Base-by-base conservation (phyloP, 2,888 invertebrate species). In the Melanostoma mellinum region DNA sequence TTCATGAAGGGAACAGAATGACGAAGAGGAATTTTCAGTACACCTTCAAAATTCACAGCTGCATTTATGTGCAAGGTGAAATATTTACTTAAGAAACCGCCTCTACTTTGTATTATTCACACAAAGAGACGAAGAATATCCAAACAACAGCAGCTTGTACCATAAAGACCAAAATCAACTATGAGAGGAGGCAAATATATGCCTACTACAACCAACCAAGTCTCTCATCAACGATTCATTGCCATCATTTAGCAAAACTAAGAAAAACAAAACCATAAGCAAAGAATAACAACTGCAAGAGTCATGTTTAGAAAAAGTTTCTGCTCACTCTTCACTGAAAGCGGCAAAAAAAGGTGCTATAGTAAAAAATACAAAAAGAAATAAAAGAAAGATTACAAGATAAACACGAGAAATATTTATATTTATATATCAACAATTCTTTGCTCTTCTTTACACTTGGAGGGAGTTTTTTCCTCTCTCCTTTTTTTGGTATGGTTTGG, bases 161-260 rank as follows among this genome's bases (percentile, higher is more conserved):
- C 50, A 40, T 20, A 38, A 61, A 9, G 42, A 55, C 9, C 3
- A 56, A 68, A 55, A 56, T 68, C 56, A 68, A 44, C 68, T 52
- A 63, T 50, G 63, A 20, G 20, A 20, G 20, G 20, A 20, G 38
- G n/a, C 63, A 63, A 63, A 20, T 20, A 20, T 63, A 67, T 53
- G 32, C 52, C 9, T 30, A 9, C 35, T 30, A 50, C 40, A 36
- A 38, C 32, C 36, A 38, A 55, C 63, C 46, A 46, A 60, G 65
- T 65, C 20, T 52, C 84, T 79, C 79, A 75, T 84, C 84, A 84
- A 79, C 79, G 84, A 84, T 84, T 84, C 84, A 84, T 84, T 84
- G 84, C 79, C 79, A 74, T 84, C 84, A 79, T 84, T 84, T 84
- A 84, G 74, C 74, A 74, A 71, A 67, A 71, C 69, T 60, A 65